phyloP scores from a whole-genome alignment of 2,888 invertebrate genomes.

The Acronicta psi region DNA sequence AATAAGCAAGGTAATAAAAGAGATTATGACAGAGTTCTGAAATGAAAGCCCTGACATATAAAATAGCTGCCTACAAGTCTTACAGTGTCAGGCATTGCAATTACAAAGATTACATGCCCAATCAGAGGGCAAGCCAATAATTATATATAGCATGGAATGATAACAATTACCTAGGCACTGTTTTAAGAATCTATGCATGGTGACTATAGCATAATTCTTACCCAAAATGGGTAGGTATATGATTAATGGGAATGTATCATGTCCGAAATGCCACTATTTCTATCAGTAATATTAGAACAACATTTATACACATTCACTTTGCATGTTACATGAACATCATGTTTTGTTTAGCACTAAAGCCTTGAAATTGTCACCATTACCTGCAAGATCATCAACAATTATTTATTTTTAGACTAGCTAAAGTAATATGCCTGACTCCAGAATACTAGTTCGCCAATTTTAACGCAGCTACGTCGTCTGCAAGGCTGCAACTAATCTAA shows the following conservation, averaged over 20 bases:
- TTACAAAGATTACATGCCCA: constrained; percentile 16
- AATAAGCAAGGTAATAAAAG: constrained; percentile 36
- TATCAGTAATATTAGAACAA: background rate
- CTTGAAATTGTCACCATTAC: constrained; percentile 33
- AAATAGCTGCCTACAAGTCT: background rate
- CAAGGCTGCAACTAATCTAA: constrained; percentile 43
- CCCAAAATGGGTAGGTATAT: background rate
- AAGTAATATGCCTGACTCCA: constrained; percentile 23
- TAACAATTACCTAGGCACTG: constrained; percentile 3
- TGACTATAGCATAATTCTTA: background rate
- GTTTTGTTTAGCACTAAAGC: constrained; percentile 20
- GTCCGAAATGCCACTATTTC: background rate
- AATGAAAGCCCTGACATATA: constrained; percentile 22
- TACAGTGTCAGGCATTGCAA: background rate
- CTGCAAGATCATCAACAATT: constrained; percentile 6
- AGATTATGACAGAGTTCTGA: constrained; percentile 26
- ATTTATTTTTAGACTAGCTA: constrained; percentile 10
- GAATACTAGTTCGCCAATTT: constrained; percentile 32
- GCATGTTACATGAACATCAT: constrained; percentile 4
- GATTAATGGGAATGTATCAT: background rate
- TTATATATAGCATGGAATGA: constrained; percentile 22
- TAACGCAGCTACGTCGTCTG: constrained; percentile 48
- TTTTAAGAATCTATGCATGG: background rate
- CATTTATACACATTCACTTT: background rate
- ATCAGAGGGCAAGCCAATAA: constrained; percentile 17